These are phyloP conservation scores for Pelusios castaneus DNA, from an alignment of 2,113 vertebrate genomes.

Conservation along the genomic window DNA sequence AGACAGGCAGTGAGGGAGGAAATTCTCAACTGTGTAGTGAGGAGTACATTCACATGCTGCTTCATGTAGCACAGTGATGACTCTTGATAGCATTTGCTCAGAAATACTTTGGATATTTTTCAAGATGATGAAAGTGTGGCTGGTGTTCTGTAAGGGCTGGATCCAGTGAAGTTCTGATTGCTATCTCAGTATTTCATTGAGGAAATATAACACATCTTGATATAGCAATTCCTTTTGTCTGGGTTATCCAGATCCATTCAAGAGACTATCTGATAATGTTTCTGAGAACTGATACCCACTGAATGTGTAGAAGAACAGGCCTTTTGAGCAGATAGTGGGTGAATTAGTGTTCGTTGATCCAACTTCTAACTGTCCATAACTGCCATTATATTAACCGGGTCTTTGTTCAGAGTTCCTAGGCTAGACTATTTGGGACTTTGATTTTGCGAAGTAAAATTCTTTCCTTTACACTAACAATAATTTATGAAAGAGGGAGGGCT, in stretches of 20 bases:
- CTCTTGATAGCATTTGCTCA: neutral
- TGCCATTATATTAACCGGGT: neutral
- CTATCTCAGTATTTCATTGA: neutral
- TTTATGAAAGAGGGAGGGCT: accelerated
- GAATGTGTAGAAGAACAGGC: neutral
- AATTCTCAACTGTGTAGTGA: neutral
- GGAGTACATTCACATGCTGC: neutral
- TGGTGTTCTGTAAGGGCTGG: neutral
- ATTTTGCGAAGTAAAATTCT: neutral
- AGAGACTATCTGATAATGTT: neutral
- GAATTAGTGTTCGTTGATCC: neutral
- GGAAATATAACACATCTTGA: neutral
- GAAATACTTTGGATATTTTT: neutral
- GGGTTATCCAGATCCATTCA: neutral
- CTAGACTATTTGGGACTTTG: neutral
- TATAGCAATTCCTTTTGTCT: neutral
- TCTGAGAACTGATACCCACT: neutral
- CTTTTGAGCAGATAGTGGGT: neutral
- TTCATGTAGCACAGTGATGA: neutral
- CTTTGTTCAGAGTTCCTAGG: neutral
- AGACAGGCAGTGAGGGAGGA: neutral
- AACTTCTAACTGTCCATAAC: neutral
- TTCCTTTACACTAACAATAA: neutral
- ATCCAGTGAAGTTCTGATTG: neutral
- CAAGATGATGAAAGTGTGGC: neutral